Evolutionary conservation across 1,140 invertebrate species (phyloP), one percentile per base, ranked within the genome.

Genomic region (Pemphigus obesinymphae): DNA sequence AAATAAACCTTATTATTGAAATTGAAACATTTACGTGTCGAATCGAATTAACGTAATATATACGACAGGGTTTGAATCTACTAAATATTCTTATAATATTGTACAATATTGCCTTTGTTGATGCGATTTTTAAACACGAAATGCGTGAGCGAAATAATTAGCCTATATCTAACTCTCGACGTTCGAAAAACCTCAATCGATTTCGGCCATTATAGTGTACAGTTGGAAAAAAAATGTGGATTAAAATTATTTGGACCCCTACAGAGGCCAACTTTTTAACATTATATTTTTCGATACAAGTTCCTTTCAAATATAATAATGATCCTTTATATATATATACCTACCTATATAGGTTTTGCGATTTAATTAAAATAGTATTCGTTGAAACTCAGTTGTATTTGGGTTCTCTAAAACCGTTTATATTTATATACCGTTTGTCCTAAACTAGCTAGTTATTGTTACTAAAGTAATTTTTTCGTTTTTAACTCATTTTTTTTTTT

Each of bases 61-160:
- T n/a, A n/a, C n/a, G n/a, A n/a, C n/a, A n/a, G n/a, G n/a, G n/a
- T n/a, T n/a, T n/a, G n/a, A n/a, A n/a, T n/a, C n/a, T n/a, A n/a
- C n/a, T n/a, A n/a, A n/a, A n/a, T n/a, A n/a, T n/a, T n/a, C n/a
- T n/a, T n/a, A n/a, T n/a, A n/a, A n/a, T n/a, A n/a, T n/a, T n/a
- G n/a, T n/a, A n/a, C n/a, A n/a, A n/a, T n/a, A n/a, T n/a, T n/a
- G 17, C 17, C 17, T 23, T 26, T 40, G 11, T 11, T n/a, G 23
- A 43, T 40, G 66, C 37, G 37, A 70, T 43, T 70, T 43, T 43
- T 20, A 43, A 70, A 43, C 66, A 70, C 66, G 66, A 40, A 70
- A 70, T 70, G 37, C 66, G 66, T 70, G 66, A 70, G 66, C 5
- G 37, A 23, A 70, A 70, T 70, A 43, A 70, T 70, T 70, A 70